Evolutionary conservation across 2,113 vertebrate species (phyloP), one percentile per base, ranked within the genome.

Genomic region (Alectura lathami): DNA sequence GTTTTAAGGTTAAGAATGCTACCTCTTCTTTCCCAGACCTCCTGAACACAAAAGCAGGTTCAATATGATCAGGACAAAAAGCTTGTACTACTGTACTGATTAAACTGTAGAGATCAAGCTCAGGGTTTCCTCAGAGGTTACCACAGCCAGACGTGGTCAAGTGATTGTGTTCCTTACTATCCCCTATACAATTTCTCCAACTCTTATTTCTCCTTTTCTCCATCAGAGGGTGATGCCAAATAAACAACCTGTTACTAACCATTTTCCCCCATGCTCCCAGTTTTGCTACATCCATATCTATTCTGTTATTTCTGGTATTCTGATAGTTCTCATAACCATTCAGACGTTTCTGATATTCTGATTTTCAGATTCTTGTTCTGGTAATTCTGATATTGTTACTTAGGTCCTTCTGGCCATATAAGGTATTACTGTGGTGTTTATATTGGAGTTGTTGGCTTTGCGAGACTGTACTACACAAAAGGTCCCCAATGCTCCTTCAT

Each of bases 31-130:
- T 48, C 24, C 23, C 18, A 67, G 80, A 50, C 1, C 43, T 80
- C 26, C n/a, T 1, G 6, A 81, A 12, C n/a, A 38, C 6, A 67
- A 27, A 51, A 74, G 16, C 29, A 36, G 1, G 0, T 34, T n/a
- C 30, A 5, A 26, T 59, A 23, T 15, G 24, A 3, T 63, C 12
- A 42, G 53, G 81, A 50, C 15, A 81, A 50, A 1, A 56, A 2
- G 1, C 60, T 34, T 77, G 26, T 6, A 4, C 51, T 78, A 17
- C 77, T 32, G 8, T 45, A 20, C n/a, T 36, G 48, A 13, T 16
- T 45, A 50, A 13, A 21, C 27, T 50, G 10, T 26, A 7, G 13
- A 30, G 17, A 21, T 75, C 23, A 69, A 83, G 32, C 10, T 79
- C 12, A 18, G 47, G 24, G 24, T 23, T 57, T 26, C 9, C 5